phyloP scores from a whole-genome alignment of 2,113 vertebrate genomes.

The Xenus cinereus region DNA sequence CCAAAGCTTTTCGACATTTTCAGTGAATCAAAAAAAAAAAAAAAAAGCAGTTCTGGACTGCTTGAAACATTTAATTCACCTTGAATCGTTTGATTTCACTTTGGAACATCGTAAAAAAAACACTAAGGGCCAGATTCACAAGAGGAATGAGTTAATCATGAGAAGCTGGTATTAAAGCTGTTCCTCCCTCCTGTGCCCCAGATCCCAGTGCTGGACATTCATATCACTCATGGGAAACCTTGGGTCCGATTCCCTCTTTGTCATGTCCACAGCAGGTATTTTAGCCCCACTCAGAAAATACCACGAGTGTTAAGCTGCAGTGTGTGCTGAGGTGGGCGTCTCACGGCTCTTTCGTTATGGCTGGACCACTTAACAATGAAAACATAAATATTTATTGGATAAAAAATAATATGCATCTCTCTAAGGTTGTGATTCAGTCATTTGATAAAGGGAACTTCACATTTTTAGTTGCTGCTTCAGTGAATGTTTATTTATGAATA shows the following conservation, averaged over 20 bases:
- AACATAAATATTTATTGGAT: background rate
- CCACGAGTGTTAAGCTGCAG: background rate
- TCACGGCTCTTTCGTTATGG: background rate
- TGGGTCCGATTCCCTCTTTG: background rate
- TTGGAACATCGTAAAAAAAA: background rate
- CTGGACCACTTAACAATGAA: background rate
- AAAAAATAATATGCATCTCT: background rate
- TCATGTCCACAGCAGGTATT: background rate
- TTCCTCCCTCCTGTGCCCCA: background rate
- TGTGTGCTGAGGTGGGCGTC: background rate
- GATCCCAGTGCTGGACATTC: background rate
- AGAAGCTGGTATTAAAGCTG: background rate
- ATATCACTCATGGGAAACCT: background rate
- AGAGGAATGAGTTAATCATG: background rate
- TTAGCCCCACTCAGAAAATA: background rate
- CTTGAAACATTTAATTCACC: constrained; percentile 11
- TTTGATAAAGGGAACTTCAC: background rate
- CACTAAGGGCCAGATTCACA: background rate
- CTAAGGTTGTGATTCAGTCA: background rate
- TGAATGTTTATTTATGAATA: background rate
- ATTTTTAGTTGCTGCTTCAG: background rate
- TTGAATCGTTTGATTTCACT: constrained; percentile 9
- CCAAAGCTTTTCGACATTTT: constrained; percentile 14
- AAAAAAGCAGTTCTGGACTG: background rate
- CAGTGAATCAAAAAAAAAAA: background rate